Conservation (phyloP, 2,797 vertebrate genomes). For the Catharus ustulatus region DNA sequence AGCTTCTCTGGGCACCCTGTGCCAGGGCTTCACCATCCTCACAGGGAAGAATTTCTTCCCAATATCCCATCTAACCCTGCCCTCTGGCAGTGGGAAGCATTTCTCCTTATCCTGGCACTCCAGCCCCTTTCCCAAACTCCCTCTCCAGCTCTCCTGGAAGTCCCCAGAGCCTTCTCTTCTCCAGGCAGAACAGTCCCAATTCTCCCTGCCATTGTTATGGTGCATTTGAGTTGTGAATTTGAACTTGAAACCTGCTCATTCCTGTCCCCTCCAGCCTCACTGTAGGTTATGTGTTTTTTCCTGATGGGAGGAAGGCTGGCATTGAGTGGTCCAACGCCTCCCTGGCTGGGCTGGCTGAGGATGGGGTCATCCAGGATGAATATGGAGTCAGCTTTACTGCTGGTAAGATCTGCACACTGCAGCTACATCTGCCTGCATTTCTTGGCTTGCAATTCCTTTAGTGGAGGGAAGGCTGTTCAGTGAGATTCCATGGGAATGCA, state of each 20-base stretch:
- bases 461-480: not conserved
- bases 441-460: not conserved
- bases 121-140: not conserved
- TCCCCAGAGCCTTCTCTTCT: not conserved
- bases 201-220: not conserved
- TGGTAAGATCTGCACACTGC: not conserved
- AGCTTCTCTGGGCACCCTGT: not conserved
- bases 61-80: not conserved
- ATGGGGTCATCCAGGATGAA: constrained; percentile 41
- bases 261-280: constrained; percentile 27
- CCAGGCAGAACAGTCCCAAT: not conserved
- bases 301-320: constrained; percentile 52
- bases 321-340: constrained; percentile 60
- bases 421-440: not conserved
- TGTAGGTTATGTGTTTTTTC: constrained; percentile 64
- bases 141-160: not conserved
- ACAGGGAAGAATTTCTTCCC: not conserved
- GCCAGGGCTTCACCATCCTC: not conserved
- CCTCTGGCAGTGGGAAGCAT: not conserved
- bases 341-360: constrained; percentile 49
- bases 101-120: not conserved
- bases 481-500: not conserved
- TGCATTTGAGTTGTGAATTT: not conserved
- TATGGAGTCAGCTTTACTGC: constrained; percentile 53
- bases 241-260: not conserved